phyloP scores from a whole-genome alignment of 35 echinoderm and acorn worm genomes.

The Acanthaster planci region DNA sequence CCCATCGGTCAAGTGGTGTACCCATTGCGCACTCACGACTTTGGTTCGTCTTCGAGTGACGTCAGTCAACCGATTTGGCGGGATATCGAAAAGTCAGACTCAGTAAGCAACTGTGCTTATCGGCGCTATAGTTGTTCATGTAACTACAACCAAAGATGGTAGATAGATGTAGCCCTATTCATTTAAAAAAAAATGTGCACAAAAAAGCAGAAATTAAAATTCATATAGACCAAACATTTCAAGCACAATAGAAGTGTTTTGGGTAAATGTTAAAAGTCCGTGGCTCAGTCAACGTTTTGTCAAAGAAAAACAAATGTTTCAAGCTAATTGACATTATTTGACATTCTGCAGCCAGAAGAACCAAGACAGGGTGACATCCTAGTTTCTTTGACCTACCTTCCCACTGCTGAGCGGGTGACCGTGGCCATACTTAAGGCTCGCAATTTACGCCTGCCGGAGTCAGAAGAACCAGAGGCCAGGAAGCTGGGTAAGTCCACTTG shows the following conservation, averaged over 20 bases:
- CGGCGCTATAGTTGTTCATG: no score
- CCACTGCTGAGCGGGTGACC: constrained; percentile 76
- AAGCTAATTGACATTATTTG: neutral
- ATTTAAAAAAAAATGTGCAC: no score
- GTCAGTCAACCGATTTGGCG: constrained; percentile 17
- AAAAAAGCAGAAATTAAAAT: no score
- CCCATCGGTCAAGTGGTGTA: constrained; percentile 58
- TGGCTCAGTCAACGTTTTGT: no score
- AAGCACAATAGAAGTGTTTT: no score
- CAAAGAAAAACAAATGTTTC: no score
- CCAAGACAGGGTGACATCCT: constrained; percentile 62
- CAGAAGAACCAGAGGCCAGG: neutral
- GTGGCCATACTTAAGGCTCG: constrained; percentile 71
- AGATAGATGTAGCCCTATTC: no score
- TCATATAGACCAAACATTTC: no score
- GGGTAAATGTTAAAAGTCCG: no score
- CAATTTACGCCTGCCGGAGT: constrained; percentile 37
- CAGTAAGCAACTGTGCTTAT: no score
- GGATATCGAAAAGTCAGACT: constrained; percentile 40
- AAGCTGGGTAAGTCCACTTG: neutral
- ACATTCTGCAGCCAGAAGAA: constrained; percentile 24
- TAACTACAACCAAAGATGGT: no score
- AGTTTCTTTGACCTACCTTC: constrained; percentile 73
- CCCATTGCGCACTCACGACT: constrained; percentile 32
- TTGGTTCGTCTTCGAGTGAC: neutral